These are phyloP conservation scores for Columba livia DNA, from an alignment of 2,113 vertebrate genomes.

Conservation along the genomic window DNA sequence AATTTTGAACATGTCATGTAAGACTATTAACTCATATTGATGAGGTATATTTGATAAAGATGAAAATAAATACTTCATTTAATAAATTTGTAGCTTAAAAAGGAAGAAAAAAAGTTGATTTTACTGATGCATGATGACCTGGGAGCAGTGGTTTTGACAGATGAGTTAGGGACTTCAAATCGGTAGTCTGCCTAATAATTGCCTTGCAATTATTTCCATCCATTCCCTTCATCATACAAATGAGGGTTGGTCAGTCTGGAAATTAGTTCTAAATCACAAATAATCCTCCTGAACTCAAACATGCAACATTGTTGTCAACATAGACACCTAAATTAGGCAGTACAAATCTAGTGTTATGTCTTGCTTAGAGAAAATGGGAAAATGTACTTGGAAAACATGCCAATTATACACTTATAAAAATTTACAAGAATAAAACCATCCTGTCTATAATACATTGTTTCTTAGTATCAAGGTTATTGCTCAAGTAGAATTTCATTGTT, in stretches of 20 bases:
- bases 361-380: not conserved
- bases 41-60: not conserved
- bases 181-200: not conserved
- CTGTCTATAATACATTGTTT: not conserved
- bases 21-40: not conserved
- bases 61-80: not conserved
- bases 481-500: not conserved
- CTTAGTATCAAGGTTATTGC: not conserved
- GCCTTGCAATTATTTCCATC: not conserved
- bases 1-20: not conserved
- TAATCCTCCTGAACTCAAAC: not conserved
- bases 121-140: not conserved
- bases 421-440: not conserved
- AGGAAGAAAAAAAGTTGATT: not conserved
- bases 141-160: not conserved
- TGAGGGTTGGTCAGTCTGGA: not conserved
- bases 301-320: not conserved
- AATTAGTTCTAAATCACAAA: not conserved
- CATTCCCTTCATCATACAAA: not conserved
- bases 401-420: not conserved
- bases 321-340: not conserved
- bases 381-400: not conserved
- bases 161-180: not conserved
- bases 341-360: not conserved
- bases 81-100: not conserved